Percentiles rank a stretch among this genome's conserved stretches.
These are phyloP conservation scores for Eutrigla gurnardus DNA, from an alignment of 2,797 vertebrate species.

Conservation along the genomic window DNA sequence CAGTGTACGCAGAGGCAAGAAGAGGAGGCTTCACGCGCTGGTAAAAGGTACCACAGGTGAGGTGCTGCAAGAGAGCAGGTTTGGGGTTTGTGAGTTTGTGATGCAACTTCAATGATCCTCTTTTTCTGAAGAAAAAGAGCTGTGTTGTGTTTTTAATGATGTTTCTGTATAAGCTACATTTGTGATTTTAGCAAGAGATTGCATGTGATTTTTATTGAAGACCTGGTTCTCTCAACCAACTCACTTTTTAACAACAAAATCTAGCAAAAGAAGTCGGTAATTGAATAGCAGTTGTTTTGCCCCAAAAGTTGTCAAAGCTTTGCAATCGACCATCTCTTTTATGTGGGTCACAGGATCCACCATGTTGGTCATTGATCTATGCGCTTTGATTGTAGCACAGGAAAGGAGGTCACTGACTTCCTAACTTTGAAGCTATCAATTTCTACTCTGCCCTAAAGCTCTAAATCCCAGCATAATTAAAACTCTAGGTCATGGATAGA, in stretches of 20 bases:
- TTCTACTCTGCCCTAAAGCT: slow-evolving; percentile 57
- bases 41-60: slow-evolving; percentile 72
- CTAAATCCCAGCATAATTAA: slow-evolving; percentile 49
- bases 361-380: slow-evolving; percentile 74
- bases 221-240: not conserved
- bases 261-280: not conserved
- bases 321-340: slow-evolving; percentile 25
- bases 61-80: slow-evolving; percentile 44
- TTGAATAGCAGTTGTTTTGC: not conserved
- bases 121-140: not conserved
- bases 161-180: not conserved
- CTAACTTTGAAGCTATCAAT: slow-evolving; percentile 63
- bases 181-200: not conserved
- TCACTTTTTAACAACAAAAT: slow-evolving; percentile 1
- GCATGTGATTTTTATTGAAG: not conserved
- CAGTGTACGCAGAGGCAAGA: slow-evolving; percentile 40
- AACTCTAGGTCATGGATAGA: slow-evolving; percentile 10
- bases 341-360: slow-evolving; percentile 72
- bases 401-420: slow-evolving; percentile 75
- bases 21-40: slow-evolving; percentile 40
- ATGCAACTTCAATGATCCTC: not conserved
- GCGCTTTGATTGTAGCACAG: slow-evolving; percentile 48
- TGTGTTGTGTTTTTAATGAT: not conserved
- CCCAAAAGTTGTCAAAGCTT: slow-evolving; percentile 12
- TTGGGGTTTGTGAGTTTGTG: slow-evolving; percentile 10